Evolutionary conservation across 2,797 vertebrate genomes (phyloP).

Genomic region (Mus spretus): DNA sequence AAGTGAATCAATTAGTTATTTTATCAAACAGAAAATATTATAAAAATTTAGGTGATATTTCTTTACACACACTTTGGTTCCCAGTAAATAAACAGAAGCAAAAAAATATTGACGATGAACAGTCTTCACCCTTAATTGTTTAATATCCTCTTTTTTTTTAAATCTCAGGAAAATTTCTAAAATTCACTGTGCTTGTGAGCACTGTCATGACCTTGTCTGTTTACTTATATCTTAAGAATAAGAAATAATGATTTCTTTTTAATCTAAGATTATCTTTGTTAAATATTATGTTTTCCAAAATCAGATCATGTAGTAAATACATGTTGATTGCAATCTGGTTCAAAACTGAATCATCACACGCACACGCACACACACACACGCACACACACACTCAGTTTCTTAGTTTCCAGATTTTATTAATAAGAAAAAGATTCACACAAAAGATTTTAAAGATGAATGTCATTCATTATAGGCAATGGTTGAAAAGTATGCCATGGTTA

Average conservation of each 20-base stretch:
- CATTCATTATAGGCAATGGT: slow-evolving; percentile 74
- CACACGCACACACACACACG: neutral
- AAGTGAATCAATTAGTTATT: neutral
- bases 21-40: neutral
- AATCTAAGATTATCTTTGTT: neutral
- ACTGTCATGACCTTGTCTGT: neutral
- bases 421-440: slow-evolving; percentile 68
- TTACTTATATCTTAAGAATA: neutral
- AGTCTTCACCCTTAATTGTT: neutral
- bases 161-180: neutral
- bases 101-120: neutral
- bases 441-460: slow-evolving; percentile 81
- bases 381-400: neutral
- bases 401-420: slow-evolving; percentile 53
- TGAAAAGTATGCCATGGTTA: slow-evolving; percentile 81
- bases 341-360: neutral
- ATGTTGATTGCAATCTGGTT: neutral
- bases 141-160: neutral
- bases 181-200: neutral
- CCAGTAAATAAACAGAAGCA: neutral
- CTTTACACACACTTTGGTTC: neutral
- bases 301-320: neutral
- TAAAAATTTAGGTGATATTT: neutral
- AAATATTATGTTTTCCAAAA: slow-evolving; percentile 36
- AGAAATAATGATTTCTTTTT: neutral